These are phyloP conservation scores for Perdix hodgsoniae DNA, from an alignment of 2,797 vertebrate species.

Conservation along the genomic window DNA sequence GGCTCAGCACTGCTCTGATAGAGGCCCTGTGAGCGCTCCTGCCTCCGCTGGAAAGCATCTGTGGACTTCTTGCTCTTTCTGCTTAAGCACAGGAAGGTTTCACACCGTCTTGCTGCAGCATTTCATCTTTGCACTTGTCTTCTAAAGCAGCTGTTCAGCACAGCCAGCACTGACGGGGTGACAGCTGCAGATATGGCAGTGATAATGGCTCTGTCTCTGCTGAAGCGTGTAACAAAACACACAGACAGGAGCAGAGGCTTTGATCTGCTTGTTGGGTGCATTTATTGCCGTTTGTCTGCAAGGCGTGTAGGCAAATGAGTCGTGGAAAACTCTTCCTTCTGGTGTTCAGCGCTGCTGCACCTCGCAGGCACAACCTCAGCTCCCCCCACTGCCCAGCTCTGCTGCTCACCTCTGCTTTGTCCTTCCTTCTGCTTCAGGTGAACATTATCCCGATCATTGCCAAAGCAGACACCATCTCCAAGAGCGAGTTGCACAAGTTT, in stretches of 20 bases:
- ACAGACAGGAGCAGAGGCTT: not conserved
- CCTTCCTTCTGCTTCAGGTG: slow-evolving; percentile 81
- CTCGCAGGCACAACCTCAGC: not conserved
- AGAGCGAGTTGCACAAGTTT: slow-evolving; percentile 98
- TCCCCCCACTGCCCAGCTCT: too few relatives aligned
- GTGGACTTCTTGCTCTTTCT: not conserved
- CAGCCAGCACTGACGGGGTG: not conserved
- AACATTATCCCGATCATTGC: slow-evolving; percentile 99
- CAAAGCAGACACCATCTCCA: slow-evolving; percentile 98
- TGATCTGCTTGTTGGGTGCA: not conserved
- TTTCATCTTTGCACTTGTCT: not conserved
- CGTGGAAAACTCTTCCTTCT: slow-evolving; percentile 58
- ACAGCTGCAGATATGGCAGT: not conserved
- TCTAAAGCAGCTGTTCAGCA: not conserved
- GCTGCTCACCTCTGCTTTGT: too few relatives aligned
- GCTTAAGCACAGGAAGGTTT: not conserved
- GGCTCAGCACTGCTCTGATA: not conserved
- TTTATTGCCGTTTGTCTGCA: not conserved
- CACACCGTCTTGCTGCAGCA: rapidly evolving
- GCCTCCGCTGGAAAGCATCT: not conserved
- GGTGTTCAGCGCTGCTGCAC: slow-evolving; percentile 21
- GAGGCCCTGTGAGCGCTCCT: not conserved
- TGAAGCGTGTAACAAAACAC: rapidly evolving
- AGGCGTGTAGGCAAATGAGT: not conserved
- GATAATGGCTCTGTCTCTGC: not conserved